Evolutionary conservation across 2,888 invertebrate genomes (phyloP), one percentile per base, ranked within the genome.

Genomic region (Mythimna albipuncta): DNA sequence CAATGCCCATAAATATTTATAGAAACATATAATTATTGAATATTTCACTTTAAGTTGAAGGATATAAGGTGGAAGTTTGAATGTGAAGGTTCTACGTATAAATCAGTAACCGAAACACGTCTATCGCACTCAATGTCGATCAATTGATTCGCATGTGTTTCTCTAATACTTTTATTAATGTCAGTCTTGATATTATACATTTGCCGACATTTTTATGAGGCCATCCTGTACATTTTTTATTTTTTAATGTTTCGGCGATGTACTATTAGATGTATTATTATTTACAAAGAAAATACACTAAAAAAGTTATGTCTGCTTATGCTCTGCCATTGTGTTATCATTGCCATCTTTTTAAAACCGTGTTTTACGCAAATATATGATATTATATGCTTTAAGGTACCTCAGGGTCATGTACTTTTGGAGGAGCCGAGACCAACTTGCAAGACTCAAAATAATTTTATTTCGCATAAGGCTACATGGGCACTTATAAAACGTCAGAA

Each of bases 81-180:
- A 77, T 76, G 69, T 61, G 63, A 52, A 66, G 64, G 32, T 52
- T 65, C 57, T 54, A 55, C 67, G 64, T 77, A 72, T 64, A 76
- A 67, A 85, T 88, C 70, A 69, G 80, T 80, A 89, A 73, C 73
- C 84, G 59, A 84, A 86, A 82, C 87, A 89, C 85, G 87, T 85
- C 74, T 69, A 26, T 13, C 57, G 69, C 75, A 69, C 75, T 85
- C 87, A 89, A 86, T 89, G 85, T 85, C 87, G 86, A 85, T 85
- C 82, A 79, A 69, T 84, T 79, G 77, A 83, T 81, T 79, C 69
- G 57, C 66, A 75, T 72, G 70, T 75, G 75, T 69, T 61, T 73
- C 64, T 59, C 32, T 77, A 69, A 72, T 82, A 47, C 47, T 47
- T 47, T 6, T 47, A 66, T 54, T 72, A 67, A 75, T 78, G 55